phyloP scores from a whole-genome alignment of 2,113 vertebrate species.

The Corythoichthys intestinalis region DNA sequence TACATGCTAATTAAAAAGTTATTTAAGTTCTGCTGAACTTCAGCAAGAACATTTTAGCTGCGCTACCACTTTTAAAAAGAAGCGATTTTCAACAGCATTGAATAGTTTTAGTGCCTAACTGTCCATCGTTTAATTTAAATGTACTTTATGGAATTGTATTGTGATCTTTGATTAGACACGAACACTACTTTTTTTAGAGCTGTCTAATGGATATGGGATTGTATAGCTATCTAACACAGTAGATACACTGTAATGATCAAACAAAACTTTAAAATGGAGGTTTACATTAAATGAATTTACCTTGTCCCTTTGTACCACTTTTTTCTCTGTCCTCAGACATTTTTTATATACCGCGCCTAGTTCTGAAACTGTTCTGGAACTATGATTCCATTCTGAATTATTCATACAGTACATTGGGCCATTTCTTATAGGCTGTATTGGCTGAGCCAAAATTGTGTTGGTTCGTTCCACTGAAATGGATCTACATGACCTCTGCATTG shows the following conservation, averaged over 20 bases:
- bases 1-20: constrained; percentile 52
- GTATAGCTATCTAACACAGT: neutral
- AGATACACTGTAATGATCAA: neutral
- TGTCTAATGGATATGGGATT: neutral
- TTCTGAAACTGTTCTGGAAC: neutral
- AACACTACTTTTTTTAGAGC: too few relatives aligned
- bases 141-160: too few relatives aligned
- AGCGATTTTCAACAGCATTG: neutral
- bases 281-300: neutral
- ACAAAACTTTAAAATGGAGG: neutral
- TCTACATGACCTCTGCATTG: too few relatives aligned
- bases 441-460: too few relatives aligned
- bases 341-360: neutral
- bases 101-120: too few relatives aligned
- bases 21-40: constrained; percentile 42
- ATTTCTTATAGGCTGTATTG: too few relatives aligned
- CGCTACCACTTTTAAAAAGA: neutral
- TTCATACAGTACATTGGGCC: too few relatives aligned
- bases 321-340: neutral
- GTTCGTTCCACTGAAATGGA: too few relatives aligned
- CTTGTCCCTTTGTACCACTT: neutral
- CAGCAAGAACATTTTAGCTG: neutral
- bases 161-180: neutral
- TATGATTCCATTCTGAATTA: neutral
- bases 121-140: too few relatives aligned